Base-by-base conservation (phyloP, 1,140 invertebrate species). In the Streblospio benedicti region DNA sequence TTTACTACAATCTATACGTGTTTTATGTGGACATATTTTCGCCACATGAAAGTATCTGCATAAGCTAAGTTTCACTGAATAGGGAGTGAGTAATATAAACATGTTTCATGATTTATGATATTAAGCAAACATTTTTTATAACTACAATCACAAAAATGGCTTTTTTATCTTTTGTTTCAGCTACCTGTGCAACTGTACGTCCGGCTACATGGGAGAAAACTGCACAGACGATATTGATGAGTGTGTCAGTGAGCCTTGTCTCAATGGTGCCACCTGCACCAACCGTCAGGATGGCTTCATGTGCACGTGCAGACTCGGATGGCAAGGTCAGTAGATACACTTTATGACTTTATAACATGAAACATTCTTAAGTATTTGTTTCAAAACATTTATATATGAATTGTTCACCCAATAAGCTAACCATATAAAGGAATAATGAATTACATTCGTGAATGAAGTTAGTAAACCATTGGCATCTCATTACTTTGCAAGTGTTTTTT, bases 151-250 rank as follows among this genome's bases (percentile, higher is more conserved):
- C n/a, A n/a, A n/a, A n/a, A n/a, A n/a, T n/a, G n/a, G n/a, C n/a
- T n/a, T n/a, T n/a, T n/a, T n/a, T n/a, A n/a, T n/a, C n/a, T n/a
- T n/a, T n/a, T n/a, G n/a, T n/a, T n/a, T n/a, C n/a, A n/a, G n/a
- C 27, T 52, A 6, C 38, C 30, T 25, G n/a, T 57, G 55, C 31
- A 20, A 51, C 16, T 98, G 94, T 78, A 91, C 92, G 18, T 81
- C 87, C 30, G 94, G 94, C 56, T 97, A 96, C 67, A 88, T 87
- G 18, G 95, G 95, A 12, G 96, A 96, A 81, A 83, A 91, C 20
- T 98, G 95, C 70, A 89, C 97, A 67, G 85, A 90, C 58, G 96
- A 97, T 75, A 89, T 95, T 38, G 87, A 97, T 66, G 79, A 96
- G 0, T 97, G 93, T 43, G 30, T 41, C 0, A 33, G 56, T 4